Evolutionary conservation across 2,888 invertebrate genomes (phyloP).

Genomic region (Tinea pellionella): DNA sequence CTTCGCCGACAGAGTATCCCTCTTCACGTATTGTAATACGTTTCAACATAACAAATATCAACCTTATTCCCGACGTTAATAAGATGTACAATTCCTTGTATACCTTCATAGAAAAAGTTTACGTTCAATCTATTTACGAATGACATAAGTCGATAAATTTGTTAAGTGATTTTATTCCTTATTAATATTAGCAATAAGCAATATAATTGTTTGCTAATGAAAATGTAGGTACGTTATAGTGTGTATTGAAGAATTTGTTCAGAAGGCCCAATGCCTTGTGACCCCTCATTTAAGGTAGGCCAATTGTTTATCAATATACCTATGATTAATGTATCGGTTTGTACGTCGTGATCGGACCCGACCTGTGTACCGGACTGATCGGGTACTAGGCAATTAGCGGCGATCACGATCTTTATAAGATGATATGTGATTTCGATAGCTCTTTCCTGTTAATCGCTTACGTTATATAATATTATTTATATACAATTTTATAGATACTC

Average conservation of each 20-base stretch:
- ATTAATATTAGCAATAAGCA: conserved; percentile 16
- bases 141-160: conserved; percentile 19
- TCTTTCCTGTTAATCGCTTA: conserved; percentile 2
- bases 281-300: conserved; percentile 66
- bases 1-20: conserved; percentile 48
- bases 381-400: conserved; percentile 44
- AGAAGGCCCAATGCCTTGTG: conserved; percentile 23
- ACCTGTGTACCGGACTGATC: conserved; percentile 19
- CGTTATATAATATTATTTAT: too few species aligned
- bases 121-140: conserved; percentile 20
- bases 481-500: too few species aligned
- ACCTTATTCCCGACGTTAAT: background rate
- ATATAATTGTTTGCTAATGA: background rate
- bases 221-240: conserved; percentile 10
- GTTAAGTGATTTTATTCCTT: conserved; percentile 19
- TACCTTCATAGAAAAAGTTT: background rate
- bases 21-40: conserved; percentile 18
- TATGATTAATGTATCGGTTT: conserved; percentile 58
- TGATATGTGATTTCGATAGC: conserved; percentile 49
- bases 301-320: conserved; percentile 66
- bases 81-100: background rate
- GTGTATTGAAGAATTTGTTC: conserved; percentile 10
- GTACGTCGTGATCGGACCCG: conserved; percentile 46
- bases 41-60: conserved; percentile 10
- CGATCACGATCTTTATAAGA: conserved; percentile 46